Base-by-base conservation (phyloP, 2,888 invertebrate species). In the Elysia crispata region DNA sequence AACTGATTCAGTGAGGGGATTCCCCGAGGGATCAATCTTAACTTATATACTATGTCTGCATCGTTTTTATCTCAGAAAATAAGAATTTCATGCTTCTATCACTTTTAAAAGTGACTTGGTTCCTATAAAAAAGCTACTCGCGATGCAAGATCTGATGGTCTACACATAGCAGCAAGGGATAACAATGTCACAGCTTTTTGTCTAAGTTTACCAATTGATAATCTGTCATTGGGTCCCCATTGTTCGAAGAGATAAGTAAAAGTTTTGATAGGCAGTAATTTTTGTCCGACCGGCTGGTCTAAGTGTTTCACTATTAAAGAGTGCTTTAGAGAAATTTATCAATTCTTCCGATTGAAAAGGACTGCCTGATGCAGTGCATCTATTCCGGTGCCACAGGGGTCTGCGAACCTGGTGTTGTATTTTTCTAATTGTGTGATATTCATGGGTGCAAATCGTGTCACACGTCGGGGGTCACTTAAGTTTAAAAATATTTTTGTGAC, bases 141-240 rank as follows among this genome's bases (percentile, higher is more conserved):
- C 28, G 75, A 60, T n/a, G 75, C 57, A 18, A 75, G 28, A 31
- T 75, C 75, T 25, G 75, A 75, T 30, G 75, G 75, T 0, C 75
- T 25, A 28, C n/a, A 33, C 74, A 60, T 72, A 11, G 25, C 25
- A 8, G 74, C 20, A 23, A 74, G 57, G 8, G 49, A n/a, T 23
- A 75, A 30, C 23, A 62, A 54, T 20, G 75, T 54, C 33, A 75
- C 57, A 30, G 30, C 31, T 13, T 75, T 75, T 75, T 60, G 13
- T 57, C 75, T 54, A 20, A 57, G 31, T 23, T 75, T 33, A 60
- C 60, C 33, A 18, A 25, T 20, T n/a, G 57, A 60, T 25, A 75
- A 54, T 6, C 23, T 60, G 25, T 57, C 62, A 75, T 62, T 75
- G 15, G 57, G 30, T 41, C 33, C 33, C 62, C 62, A 75, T 28